phyloP scores from a whole-genome alignment of 2,113 vertebrate genomes.

The Alethe diademata region DNA sequence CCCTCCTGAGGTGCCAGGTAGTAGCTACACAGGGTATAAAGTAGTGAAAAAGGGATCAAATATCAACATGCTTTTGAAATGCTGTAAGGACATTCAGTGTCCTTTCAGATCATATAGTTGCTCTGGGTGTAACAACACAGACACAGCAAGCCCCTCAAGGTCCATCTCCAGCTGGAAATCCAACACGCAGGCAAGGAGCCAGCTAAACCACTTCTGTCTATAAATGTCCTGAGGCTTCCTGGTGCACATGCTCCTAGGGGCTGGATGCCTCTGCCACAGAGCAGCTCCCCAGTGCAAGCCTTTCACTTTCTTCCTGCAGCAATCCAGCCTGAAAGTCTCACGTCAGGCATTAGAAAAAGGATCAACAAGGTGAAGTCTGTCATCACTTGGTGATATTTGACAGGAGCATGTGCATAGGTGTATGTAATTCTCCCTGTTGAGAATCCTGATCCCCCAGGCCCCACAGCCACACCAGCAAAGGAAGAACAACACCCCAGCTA shows the following conservation, averaged over 20 bases:
- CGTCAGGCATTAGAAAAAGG: neutral
- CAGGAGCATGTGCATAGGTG: neutral
- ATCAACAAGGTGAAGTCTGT: neutral
- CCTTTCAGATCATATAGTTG: neutral
- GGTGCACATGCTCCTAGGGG: neutral
- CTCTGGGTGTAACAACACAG: neutral
- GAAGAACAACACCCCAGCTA: neutral
- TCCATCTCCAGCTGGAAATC: neutral
- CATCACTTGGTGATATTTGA: neutral
- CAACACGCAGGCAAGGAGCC: neutral
- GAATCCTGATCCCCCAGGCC: neutral
- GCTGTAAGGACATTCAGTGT: neutral
- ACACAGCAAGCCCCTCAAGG: neutral
- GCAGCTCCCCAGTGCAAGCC: neutral
- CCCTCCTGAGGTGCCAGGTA: neutral
- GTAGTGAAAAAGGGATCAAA: neutral
- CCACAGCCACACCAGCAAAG: neutral
- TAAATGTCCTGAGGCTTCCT: neutral
- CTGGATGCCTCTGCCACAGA: neutral
- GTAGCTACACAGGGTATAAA: neutral
- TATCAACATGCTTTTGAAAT: neutral
- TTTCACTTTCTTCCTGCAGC: neutral
- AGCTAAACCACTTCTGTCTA: neutral
- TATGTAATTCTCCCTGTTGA: neutral
- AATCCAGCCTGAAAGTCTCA: neutral